A percentile compares a stretch with the other conserved stretches of the same genome.
Evolutionary conservation across 2,113 vertebrate species (phyloP).

Genomic region (Chloropsis hardwickii): DNA sequence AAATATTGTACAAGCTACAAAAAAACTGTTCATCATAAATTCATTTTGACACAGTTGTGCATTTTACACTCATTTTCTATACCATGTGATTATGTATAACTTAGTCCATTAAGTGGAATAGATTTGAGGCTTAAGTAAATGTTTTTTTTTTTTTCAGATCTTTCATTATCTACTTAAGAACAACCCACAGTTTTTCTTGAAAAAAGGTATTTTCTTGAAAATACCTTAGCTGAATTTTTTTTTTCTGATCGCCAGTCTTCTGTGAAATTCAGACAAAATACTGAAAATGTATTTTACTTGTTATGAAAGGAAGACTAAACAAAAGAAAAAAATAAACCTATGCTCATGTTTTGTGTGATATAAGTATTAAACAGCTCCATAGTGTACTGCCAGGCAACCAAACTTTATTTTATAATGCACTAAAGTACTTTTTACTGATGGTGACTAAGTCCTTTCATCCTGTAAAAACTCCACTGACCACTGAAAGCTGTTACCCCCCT

Average conservation of each 20-base stretch:
- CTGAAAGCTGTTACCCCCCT: not conserved
- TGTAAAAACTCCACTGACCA: not conserved
- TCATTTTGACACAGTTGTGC: not conserved
- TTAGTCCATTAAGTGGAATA: not conserved
- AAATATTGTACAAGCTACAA: not conserved
- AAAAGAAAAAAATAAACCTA: not conserved
- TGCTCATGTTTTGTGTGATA: not conserved
- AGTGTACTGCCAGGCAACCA: not conserved
- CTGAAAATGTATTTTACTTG: not conserved
- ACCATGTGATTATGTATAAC: not conserved
- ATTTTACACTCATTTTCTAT: not conserved
- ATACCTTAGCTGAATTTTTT: not conserved
- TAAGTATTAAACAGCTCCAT: not conserved
- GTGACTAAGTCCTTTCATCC: not conserved
- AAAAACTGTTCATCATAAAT: not conserved
- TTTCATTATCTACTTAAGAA: not conserved
- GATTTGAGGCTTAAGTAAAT: not conserved
- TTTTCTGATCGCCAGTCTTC: not conserved
- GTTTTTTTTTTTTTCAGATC: not conserved
- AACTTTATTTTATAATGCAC: not conserved
- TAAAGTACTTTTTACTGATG: not conserved
- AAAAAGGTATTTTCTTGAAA: not conserved
- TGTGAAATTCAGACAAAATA: not conserved
- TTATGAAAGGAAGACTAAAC: not conserved
- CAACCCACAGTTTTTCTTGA: not conserved